Base-by-base conservation (phyloP, 2,113 vertebrate species). In the Polypterus senegalus region DNA sequence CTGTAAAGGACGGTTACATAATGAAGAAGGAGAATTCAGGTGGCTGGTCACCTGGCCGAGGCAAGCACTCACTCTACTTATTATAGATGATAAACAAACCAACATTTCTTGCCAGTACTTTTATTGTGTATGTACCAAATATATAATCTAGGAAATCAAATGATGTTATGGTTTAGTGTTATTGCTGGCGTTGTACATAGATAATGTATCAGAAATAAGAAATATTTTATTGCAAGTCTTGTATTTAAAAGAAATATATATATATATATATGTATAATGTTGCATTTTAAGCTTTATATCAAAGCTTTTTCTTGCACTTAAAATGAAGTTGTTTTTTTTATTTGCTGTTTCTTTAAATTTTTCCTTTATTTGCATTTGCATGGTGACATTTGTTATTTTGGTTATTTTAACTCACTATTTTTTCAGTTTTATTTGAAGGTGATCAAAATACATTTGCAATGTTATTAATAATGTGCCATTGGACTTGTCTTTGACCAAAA, bases 281-380 rank as follows among this genome's bases (percentile, higher is more conserved):
- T 81, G 86, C 83, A 78, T 82, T 86, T 27, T 77, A 70, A 79
- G 82, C 89, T 93, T 96, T 91, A 81, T 89, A 88, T 83, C 75
- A 77, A 87, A 78, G 84, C 82, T 87, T 88, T 83, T 84, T 78
- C 83, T 89, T 93, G 91, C 89, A 95, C 92, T 94, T 94, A 84
- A 83, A 77, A 79, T 87, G 6, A 73, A 80, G 78, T 77, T 81
- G 78, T 84, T 87, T 87, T 63, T 70, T 86, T 71, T 79, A 82
- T 75, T 82, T 79, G 83, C 84, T 88, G 89, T 91, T 27, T 89
- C 81, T 84, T 87, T 84, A 61, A 60, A 75, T 77, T 85, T 86
- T 78, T 85, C 88, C 89, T 86, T 71, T 74, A 83, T 77, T 83
- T 88, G 79, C 27, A 27, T 27, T 27, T 27, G 27, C 27, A 27